Conservation (phyloP, 2,113 vertebrate genomes). For the Suncus etruscus region DNA sequence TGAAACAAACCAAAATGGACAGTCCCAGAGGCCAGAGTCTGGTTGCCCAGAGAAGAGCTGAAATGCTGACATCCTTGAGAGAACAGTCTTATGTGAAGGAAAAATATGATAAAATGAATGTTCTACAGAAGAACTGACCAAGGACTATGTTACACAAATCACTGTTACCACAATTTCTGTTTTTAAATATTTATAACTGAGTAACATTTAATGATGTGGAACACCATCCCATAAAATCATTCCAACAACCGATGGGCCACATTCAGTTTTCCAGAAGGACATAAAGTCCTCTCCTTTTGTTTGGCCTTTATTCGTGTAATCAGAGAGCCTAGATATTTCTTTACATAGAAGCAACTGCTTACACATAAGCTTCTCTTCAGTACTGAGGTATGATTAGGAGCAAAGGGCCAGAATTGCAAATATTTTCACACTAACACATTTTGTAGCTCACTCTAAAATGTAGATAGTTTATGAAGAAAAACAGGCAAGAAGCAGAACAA, state of each 20-base stretch:
- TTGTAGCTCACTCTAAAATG: constrained; percentile 45
- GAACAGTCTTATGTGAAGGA: neutral
- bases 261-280: constrained; percentile 61
- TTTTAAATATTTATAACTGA: neutral
- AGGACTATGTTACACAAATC: constrained; percentile 28
- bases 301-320: constrained; percentile 45
- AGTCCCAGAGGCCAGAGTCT: neutral
- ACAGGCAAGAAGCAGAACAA: neutral
- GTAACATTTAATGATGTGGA: constrained; percentile 49
- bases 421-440: neutral
- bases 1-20: constrained; percentile 42
- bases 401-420: neutral
- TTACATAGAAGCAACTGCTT: neutral
- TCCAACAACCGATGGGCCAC: constrained; percentile 39
- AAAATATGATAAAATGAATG: constrained; percentile 48
- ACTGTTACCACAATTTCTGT: constrained; percentile 17
- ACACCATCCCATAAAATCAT: constrained; percentile 36
- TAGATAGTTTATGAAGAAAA: constrained; percentile 7
- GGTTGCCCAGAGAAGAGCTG: neutral
- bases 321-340: constrained; percentile 53
- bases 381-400: rapidly evolving
- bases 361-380: constrained; percentile 12
- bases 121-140: constrained; percentile 23
- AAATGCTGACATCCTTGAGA: neutral
- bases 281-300: constrained; percentile 65